Evolutionary conservation across 1,140 invertebrate genomes (phyloP), one percentile per base, ranked within the genome.

Genomic region (Ptiloglossa arizonensis): DNA sequence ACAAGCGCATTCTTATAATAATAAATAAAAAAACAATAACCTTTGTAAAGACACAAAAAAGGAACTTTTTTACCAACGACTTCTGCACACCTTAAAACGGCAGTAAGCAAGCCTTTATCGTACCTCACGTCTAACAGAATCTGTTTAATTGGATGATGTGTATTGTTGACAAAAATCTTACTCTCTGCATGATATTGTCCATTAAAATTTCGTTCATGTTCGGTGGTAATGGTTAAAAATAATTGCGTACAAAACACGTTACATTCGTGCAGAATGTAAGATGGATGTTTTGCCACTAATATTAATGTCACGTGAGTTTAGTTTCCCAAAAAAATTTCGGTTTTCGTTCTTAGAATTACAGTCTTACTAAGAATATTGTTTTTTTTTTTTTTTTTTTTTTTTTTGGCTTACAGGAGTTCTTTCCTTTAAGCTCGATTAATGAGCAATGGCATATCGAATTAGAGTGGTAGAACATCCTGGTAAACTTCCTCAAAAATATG

Each of bases 41-140:
- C 29, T 67, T 52, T 69, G 41, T 38, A 80, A 46, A 83, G 29
- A 84, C 68, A 60, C 63, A 62, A 73, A 62, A 69, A 85, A 85
- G 69, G 79, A 85, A 83, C 82, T 81, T 80, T 82, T 48, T 76
- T 48, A 80, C 78, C 69, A 84, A 81, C 44, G 69, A 84, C 83
- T 83, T 84, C 77, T 84, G 83, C 83, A 83, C 72, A 84, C 78
- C 80, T 85, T 85, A 85, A 89, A 88, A 88, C 86, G 86, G 86
- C 87, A 88, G 87, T 88, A 88, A 86, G 72, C 77, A 81, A 80
- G 80, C 73, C 73, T 83, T 83, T 44, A 46, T 84, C 67, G 54
- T 72, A 82, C 50, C 56, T 62, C 35, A 17, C 32, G 24, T 64
- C 48, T 64, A 41, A 59, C 35, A 46, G 57, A 69, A 69, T 50